phyloP scores from a whole-genome alignment of 2,888 invertebrate genomes.

The Tetrapedia diversipes region DNA sequence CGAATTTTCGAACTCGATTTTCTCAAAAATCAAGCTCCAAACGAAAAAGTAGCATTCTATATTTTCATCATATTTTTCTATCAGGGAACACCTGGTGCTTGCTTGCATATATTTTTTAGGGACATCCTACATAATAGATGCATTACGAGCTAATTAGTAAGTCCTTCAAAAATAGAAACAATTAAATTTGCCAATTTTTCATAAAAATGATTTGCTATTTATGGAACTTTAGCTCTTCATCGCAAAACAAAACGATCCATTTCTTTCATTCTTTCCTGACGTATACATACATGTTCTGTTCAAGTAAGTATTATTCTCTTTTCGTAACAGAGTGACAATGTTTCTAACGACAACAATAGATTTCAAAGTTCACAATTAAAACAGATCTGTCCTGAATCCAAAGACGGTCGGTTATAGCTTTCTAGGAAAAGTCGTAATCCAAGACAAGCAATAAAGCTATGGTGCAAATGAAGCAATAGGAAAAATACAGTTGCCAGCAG shows the following conservation, averaged over 20 bases:
- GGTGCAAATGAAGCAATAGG: constrained; percentile 74
- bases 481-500: constrained; percentile 72
- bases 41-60: too few species aligned
- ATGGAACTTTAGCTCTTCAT: not conserved
- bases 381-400: not conserved
- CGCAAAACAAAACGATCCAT: not conserved
- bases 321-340: not conserved
- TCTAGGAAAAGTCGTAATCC: constrained; percentile 51
- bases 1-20: too few species aligned
- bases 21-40: too few species aligned
- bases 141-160: constrained; percentile 3
- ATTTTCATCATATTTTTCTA: too few species aligned
- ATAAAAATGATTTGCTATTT: not conserved
- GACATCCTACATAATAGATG: not conserved
- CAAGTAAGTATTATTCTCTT: not conserved
- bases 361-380: not conserved
- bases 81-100: too few species aligned
- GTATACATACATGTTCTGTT: not conserved
- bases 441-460: constrained; percentile 63
- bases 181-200: constrained; percentile 15
- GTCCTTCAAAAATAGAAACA: constrained; percentile 7
- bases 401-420: constrained; percentile 12
- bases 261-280: not conserved
- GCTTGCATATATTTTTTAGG: too few species aligned
- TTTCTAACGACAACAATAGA: not conserved